Conservation (phyloP, 2,113 vertebrate species). For the Lampris megalopsis region DNA sequence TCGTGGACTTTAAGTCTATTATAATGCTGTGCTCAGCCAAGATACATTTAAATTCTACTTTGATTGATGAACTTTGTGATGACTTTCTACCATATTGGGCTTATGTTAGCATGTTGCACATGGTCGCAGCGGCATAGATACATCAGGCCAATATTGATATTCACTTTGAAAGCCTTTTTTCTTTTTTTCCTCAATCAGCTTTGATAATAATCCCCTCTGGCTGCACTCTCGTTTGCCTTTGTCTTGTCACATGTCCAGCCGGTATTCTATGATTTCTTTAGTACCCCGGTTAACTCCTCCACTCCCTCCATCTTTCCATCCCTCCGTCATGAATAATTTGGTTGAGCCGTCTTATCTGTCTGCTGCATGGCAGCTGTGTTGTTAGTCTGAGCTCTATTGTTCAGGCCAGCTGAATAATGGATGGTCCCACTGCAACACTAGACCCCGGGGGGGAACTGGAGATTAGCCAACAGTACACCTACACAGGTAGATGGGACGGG, state of each 20-base stretch:
- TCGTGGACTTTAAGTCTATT: too few relatives aligned
- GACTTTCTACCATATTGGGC: not conserved
- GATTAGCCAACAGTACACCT: constrained; percentile 60
- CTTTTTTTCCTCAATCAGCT: not conserved
- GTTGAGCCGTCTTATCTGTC: constrained; percentile 65
- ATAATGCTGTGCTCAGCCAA: too few relatives aligned
- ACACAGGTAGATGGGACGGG: constrained; percentile 36
- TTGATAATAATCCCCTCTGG: not conserved
- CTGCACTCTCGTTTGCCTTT: constrained; percentile 7
- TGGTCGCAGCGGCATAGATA: too few relatives aligned
- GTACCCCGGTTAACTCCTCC: constrained; percentile 51
- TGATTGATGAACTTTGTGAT: not conserved
- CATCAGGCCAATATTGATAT: too few relatives aligned
- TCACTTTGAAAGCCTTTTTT: not conserved
- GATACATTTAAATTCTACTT: constrained; percentile 4
- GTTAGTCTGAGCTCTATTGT: constrained; percentile 74
- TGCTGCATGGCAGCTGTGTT: constrained; percentile 74
- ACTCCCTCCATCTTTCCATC: constrained; percentile 57
- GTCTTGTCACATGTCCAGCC: constrained; percentile 7
- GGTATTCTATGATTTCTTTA: constrained; percentile 67
- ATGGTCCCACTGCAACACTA: constrained; percentile 79
- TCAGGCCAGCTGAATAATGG: constrained; percentile 78
- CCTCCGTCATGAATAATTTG: constrained; percentile 84
- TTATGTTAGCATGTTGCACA: not conserved
- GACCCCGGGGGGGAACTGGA: constrained; percentile 74